Base-by-base conservation (phyloP, 2,888 invertebrate species). In the Heliconius aoede region DNA sequence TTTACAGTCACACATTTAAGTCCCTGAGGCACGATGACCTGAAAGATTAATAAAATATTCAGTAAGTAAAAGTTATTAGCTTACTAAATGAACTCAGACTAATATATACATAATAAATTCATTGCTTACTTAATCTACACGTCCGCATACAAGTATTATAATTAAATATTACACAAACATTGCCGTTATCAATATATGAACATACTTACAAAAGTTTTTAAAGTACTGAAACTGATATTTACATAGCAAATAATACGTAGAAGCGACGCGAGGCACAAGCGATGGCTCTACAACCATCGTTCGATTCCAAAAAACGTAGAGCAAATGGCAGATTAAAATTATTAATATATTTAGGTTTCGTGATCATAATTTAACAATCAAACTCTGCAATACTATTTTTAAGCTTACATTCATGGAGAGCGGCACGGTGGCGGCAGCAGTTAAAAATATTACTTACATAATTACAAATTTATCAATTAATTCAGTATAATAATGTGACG, bases 341-440 rank as follows among this genome's bases (percentile, higher is more conserved):
- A 21, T 46, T n/a, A n/a, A n/a, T 8, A 36, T 13, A 46, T n/a
- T 64, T 32, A 32, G 21, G 32, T 64, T 64, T 24, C 64, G 32
- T 40, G 36, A 65, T 65, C 24, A 15, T 40, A 18, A 24, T 28
- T 24, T 36, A 36, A 24, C n/a, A 65, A 36, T 65, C 36, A 65
- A 65, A 65, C 36, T 24, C 62, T 32, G 11, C 62, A n/a, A n/a
- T n/a, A 55, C 21, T 65, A 65, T 36, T 65, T 64, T 65, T 65
- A 65, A 65, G 40, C 24, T 24, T 36, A 65, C 65, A 36, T 36
- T 15, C 36, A 15, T 26, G 15, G 36, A 15, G 24, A 65, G 36
- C 24, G 65, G 7, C 65, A 7, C n/a, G 24, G 8, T 40, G 46
- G 46, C 46, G 46, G 46, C 46, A 18, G 46, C 24, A 65, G 7